Conservation (phyloP, 2,113 vertebrate genomes). For the Nicator chloris region DNA sequence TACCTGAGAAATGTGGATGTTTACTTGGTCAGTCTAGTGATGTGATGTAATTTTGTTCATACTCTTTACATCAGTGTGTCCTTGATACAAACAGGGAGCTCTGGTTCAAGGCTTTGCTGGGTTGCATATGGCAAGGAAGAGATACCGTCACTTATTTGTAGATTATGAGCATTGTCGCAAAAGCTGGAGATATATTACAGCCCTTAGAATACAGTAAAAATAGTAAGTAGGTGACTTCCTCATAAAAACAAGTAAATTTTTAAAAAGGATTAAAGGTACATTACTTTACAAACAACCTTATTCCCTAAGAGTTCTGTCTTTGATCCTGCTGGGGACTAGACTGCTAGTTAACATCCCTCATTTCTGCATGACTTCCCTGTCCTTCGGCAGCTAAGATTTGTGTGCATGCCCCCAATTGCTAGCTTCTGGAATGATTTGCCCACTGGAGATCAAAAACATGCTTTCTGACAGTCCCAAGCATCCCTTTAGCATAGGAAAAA, state of each 20-base stretch:
- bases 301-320: background rate
- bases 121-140: background rate
- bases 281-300: background rate
- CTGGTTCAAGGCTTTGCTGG: background rate
- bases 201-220: background rate
- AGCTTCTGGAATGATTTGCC: background rate
- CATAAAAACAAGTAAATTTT: background rate
- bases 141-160: background rate
- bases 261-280: background rate
- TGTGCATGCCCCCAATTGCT: background rate
- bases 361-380: background rate
- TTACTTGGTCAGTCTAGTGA: background rate
- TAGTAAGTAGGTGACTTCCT: background rate
- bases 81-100: background rate
- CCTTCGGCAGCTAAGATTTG: background rate
- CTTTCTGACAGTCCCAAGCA: background rate
- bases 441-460: background rate
- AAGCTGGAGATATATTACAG: background rate
- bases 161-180: background rate
- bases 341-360: background rate
- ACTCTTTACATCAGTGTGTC: fast-evolving
- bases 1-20: background rate
- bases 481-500: background rate
- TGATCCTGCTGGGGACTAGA: background rate
- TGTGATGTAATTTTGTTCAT: background rate